Percentiles rank a stretch among this genome's conserved stretches.
Conservation (phyloP, 2,797 vertebrate genomes). For the Rhincodon typus region DNA sequence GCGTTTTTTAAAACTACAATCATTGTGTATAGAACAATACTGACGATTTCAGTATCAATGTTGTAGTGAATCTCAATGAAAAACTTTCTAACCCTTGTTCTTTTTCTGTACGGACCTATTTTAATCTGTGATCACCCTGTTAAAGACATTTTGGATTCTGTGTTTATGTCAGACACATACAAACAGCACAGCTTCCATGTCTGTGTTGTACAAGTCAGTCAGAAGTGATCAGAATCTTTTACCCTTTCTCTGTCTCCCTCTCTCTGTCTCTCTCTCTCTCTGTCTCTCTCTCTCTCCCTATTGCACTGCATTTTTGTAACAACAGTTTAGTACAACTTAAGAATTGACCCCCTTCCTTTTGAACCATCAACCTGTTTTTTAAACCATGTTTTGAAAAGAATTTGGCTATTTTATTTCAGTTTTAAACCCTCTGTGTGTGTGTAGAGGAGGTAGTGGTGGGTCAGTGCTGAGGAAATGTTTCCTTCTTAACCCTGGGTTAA, state of each 20-base stretch:
- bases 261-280: too few species aligned
- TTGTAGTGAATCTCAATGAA: background rate
- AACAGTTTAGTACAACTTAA: background rate
- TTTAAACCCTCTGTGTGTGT: background rate
- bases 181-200: background rate
- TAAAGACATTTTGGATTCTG: background rate
- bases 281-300: background rate
- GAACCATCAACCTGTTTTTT: background rate
- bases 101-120: conserved; percentile 18
- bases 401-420: background rate
- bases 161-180: background rate
- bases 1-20: conserved; percentile 16
- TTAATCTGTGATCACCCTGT: background rate
- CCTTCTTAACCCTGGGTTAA: background rate
- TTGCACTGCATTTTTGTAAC: background rate
- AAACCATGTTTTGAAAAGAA: background rate
- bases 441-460: too few species aligned
- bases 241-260: too few species aligned
- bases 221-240: too few species aligned
- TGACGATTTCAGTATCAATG: background rate
- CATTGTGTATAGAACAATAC: conserved; percentile 17
- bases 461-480: background rate
- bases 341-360: background rate
- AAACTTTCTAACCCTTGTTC: background rate
- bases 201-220: background rate